Evolutionary conservation across 2,797 vertebrate genomes (phyloP), one percentile per base, ranked within the genome.

Genomic region (Gymnothorax reevesii): DNA sequence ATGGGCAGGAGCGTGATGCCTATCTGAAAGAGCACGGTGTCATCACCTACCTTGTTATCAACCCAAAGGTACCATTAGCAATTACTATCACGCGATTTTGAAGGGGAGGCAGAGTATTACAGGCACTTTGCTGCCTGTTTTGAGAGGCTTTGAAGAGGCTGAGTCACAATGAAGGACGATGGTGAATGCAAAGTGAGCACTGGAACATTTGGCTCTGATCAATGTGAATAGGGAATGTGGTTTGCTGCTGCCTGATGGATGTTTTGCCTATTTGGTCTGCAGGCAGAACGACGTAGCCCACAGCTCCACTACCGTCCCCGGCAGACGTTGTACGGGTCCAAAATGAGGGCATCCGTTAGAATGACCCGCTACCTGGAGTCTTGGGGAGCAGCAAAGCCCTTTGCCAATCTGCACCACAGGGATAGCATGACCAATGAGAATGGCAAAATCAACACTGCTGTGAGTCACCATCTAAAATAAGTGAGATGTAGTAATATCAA

Each of bases 401-500:
- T 99, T 60, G 98, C 98, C 84, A 97, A 99, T 90, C 90, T 98
- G 87, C 97, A 98, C 86, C 97, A 97, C 93, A 94, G 96, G 87
- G 97, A 99, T 94, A 99, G 98, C 95, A 98, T 99, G 97, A 98
- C 97, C 89, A 99, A 97, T 0, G 97, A 98, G 94, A 98, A 98
- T 0, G 97, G 97, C 92, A 98, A 98, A 95, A 99, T 99, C 95
- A 97, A 96, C 94, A 99, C 97, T 77, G 96, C 95, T 92, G 98
- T 98, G 94, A 86, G 96, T 49, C 6, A 93, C 54, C 55, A 7
- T 83, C 66, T 2, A 3, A 20, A 12, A 33, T 3, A 80, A 55
- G 22, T 82, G 52, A 55, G 42, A 20, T 69, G 66, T 25, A 52
- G 15, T 42, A 42, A 42, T 2, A 77, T 6, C 73, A 77, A 13